Evolutionary conservation across 2,113 vertebrate species (phyloP), one percentile per base, ranked within the genome.

Genomic region (Centropus unirufus): DNA sequence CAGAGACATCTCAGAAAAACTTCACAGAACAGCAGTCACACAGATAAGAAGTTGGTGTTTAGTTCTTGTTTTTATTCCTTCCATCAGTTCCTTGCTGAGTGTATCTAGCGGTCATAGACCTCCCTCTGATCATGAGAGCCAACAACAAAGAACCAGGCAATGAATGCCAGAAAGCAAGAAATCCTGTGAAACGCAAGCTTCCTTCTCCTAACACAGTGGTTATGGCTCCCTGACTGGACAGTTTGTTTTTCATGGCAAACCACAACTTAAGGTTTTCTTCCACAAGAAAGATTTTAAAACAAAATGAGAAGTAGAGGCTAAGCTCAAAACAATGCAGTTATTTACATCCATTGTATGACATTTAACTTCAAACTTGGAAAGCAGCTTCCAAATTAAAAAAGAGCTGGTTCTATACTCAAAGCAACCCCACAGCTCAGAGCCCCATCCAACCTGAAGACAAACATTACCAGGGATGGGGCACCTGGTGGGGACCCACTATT

Each of bases 101-200:
- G 15, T 29, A 44, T 5, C 63, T 3, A 5, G 21, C 5, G 6
- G 16, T 54, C 55, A 67, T 0, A 54, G 67, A 7, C 77, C 19
- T 16, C 51, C 9, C 46, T 27, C 12, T 23, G 42, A 58, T 19
- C 14, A 57, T 0, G 0, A 84, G 19, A 75, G 3, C 13, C 3
- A 14, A 8, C 63, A 62, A 62, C 24, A 84, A 55, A 54, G 72
- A 72, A 27, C 1, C 34, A 39, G 21, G 72, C 55, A 74, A 51
- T 1, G 5, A 82, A 54, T 8, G 4, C 32, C 8, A 80, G 20
- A 70, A 92, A 78, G 59, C 21, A 42, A 86, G 62, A 76, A 70
- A 29, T 7, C 29, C 15, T 39, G 20, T 14, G 39, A 55, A 87
- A 57, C 16, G 18, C 4, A 29, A 16, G 20, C 39, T 44, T 70